Evolutionary conservation across 2,797 vertebrate genomes (phyloP).

Genomic region (Macrochelys suwanniensis): DNA sequence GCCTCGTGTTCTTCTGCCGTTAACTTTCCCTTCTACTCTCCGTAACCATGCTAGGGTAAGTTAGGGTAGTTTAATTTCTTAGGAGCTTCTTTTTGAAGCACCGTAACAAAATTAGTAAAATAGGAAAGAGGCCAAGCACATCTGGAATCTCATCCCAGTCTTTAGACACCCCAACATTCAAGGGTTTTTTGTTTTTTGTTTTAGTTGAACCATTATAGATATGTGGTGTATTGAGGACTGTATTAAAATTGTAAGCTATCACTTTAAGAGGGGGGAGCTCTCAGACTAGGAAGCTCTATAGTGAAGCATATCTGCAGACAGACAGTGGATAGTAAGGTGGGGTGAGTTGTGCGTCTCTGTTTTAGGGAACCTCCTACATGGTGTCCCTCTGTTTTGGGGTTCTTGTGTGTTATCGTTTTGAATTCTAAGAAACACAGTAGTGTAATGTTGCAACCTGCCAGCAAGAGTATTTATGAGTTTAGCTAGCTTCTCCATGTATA

Average conservation of each 20-base stretch:
- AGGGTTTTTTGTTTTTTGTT: not conserved
- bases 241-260: not conserved
- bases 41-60: not conserved
- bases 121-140: rapidly evolving
- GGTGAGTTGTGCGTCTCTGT: not conserved
- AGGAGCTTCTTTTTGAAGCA: not conserved
- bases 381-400: not conserved
- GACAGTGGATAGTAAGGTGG: not conserved
- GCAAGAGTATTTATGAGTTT: not conserved
- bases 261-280: not conserved
- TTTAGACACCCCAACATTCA: rapidly evolving
- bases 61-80: rapidly evolving
- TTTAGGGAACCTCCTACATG: not conserved
- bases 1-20: not conserved
- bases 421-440: not conserved
- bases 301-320: not conserved
- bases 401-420: not conserved
- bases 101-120: not conserved
- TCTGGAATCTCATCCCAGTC: not conserved
- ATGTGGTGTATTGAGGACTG: not conserved
- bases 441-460: not conserved
- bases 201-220: not conserved
- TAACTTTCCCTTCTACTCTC: not conserved
- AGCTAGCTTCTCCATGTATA: not conserved
- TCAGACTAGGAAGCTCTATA: not conserved